A percentile compares a stretch with the other conserved stretches of the same genome.
Conservation (phyloP, 2,888 invertebrate genomes). For the Diadromus collaris region DNA sequence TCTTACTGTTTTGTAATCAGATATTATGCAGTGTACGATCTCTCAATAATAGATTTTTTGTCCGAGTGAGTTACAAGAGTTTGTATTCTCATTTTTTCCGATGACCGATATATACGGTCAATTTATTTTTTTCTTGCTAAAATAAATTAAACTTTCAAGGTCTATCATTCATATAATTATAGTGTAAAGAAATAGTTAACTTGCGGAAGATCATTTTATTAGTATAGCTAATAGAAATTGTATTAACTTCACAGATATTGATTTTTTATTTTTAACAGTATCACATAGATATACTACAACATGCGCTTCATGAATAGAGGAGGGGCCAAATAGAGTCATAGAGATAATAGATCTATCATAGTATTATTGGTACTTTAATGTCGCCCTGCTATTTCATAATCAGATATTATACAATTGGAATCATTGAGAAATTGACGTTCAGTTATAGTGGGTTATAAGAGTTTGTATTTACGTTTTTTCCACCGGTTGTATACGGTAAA, state of each 20-base stretch:
- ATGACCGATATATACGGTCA: too few relatives aligned
- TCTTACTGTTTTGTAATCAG: constrained; percentile 14
- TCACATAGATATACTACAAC: neutral
- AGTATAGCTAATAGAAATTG: too few relatives aligned
- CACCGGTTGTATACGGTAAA: neutral
- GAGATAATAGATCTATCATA: constrained; percentile 53
- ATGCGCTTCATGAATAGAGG: constrained; percentile 30
- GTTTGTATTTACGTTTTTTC: neutral
- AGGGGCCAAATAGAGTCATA: constrained; percentile 56
- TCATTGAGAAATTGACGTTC: neutral
- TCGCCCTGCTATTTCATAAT: constrained; percentile 14
- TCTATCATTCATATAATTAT: neutral
- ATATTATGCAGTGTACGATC: neutral
- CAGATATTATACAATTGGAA: constrained; percentile 1
- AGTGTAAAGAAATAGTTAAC: neutral
- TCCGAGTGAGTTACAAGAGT: neutral
- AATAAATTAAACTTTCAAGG: neutral
- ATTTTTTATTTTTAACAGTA: neutral
- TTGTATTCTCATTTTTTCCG: neutral
- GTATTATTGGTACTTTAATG: constrained; percentile 38
- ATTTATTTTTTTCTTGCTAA: too few relatives aligned
- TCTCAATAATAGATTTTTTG: neutral
- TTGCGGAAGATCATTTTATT: neutral
- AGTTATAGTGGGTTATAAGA: neutral
- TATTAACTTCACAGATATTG: too few relatives aligned